Percentiles rank a stretch among this genome's conserved stretches.
phyloP scores from a whole-genome alignment of 2,113 vertebrate genomes.

The Triplophysa siluroides region DNA sequence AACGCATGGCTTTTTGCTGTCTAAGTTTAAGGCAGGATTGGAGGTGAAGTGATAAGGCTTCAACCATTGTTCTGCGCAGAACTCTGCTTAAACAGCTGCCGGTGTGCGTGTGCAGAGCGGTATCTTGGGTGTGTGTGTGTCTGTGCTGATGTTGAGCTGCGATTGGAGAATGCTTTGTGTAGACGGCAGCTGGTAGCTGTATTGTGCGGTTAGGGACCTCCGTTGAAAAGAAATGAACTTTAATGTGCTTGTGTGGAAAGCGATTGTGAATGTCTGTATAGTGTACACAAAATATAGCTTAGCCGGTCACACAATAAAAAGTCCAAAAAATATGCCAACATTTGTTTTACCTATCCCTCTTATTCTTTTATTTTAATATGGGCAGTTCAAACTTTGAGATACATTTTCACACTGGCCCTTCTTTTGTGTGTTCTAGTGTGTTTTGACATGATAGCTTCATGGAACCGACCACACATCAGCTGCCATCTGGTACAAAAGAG shows the following conservation, averaged over 20 bases:
- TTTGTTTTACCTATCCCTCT: too few relatives aligned
- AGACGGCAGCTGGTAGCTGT: constrained; percentile 60
- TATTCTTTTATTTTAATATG: neutral
- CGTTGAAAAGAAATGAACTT: constrained; percentile 36
- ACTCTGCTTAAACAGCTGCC: constrained; percentile 70
- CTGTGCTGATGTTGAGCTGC: constrained; percentile 55
- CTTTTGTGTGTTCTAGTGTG: neutral
- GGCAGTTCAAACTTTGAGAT: neutral
- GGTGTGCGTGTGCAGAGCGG: constrained; percentile 8
- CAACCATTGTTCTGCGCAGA: constrained; percentile 55
- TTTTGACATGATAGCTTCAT: constrained; percentile 18
- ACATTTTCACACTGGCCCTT: neutral
- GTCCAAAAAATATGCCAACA: too few relatives aligned
- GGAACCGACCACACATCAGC: constrained; percentile 32
- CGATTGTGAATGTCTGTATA: constrained; percentile 37
- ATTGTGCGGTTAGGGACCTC: constrained; percentile 49
- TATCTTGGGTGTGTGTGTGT: constrained; percentile 39
- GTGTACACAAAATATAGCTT: constrained; percentile 13
- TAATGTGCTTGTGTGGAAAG: constrained; percentile 48
- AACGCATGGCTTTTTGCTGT: neutral
- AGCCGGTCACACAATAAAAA: too few relatives aligned
- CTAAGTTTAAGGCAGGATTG: neutral
- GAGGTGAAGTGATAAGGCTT: neutral
- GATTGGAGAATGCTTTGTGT: constrained; percentile 49
- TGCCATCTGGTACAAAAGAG: constrained; percentile 63